Evolutionary conservation across 1,140 invertebrate genomes (phyloP), one percentile per base, ranked within the genome.

Genomic region (Lucilia sericata): DNA sequence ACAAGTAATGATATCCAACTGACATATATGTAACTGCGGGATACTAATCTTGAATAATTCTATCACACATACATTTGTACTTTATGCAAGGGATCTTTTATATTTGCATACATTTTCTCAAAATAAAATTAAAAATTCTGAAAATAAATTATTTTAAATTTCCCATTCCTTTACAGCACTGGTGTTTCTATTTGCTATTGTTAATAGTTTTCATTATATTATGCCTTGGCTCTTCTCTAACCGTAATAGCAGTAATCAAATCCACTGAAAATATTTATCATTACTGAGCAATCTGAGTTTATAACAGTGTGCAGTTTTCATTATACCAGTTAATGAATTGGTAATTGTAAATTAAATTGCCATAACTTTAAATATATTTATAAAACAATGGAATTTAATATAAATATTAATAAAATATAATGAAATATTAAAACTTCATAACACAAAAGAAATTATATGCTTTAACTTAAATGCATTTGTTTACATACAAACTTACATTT

Each of bases 381-480:
- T 70, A 70, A 70, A 70, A 7, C 21, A 21, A 21, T 55, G 51
- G 51, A 55, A 19, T 70, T 70, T 70, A 21, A 19, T 70, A 19
- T 70, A 25, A 70, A 70, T 70, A 12, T 70, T 70, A 70, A 70
- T 70, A 70, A n/a, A 70, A 70, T 70, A 70, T 2, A 60, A 60
- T 14, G 5, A n/a, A 60, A 60, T 21, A 19, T 70, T 30, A 30
- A 30, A 30, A 30, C 25, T n/a, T 30, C 25, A 30, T 30, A 2
- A 30, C 25, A 30, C 25, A 30, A 30, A 30, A 30, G 25, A 30
- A 2, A 30, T 30, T 30, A 30, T 2, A 30, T 30, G 25, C 25
- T 3, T 30, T 30, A 30, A 30, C 25, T 30, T 30, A 30, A 30
- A 30, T 30, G 3, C 25, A 30, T 30, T 30, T 30, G 3, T 30